Percentiles rank a stretch among this genome's conserved stretches.
Conservation (phyloP, 2,113 vertebrate species). For the Neolamprologus fasciatus region DNA sequence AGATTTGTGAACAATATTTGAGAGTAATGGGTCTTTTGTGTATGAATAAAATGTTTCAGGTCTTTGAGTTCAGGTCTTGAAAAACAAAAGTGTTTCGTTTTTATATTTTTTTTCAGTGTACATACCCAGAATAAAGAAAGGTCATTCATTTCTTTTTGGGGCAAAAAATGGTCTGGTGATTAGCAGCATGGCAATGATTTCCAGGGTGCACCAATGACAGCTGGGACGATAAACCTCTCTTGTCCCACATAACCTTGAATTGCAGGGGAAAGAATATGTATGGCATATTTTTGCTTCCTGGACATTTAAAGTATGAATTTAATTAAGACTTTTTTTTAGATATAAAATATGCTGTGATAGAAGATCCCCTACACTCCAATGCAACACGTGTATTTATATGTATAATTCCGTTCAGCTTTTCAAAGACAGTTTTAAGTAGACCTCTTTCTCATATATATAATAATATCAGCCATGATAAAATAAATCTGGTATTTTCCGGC, state of each 20-base stretch:
- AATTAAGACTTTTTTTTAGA: neutral
- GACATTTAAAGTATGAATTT: neutral
- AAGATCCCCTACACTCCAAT: neutral
- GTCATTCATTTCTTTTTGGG: neutral
- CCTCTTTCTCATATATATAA: neutral
- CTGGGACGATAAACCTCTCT: neutral
- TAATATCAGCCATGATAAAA: neutral
- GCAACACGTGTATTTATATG: neutral
- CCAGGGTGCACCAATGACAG: neutral
- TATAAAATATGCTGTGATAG: neutral
- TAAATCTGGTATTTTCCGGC: neutral
- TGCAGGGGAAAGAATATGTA: neutral
- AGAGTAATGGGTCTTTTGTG: neutral
- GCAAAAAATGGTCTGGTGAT: neutral
- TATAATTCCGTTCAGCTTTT: neutral
- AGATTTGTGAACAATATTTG: neutral
- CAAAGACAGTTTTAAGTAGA: neutral
- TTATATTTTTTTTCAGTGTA: neutral
- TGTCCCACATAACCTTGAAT: neutral
- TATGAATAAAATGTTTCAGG: neutral
- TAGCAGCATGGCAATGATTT: neutral
- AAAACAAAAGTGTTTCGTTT: neutral
- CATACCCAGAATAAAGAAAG: neutral
- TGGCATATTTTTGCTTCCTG: neutral
- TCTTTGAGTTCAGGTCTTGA: neutral